phyloP scores from a whole-genome alignment of 2,797 vertebrate genomes.

The Rhinophrynus dorsalis region DNA sequence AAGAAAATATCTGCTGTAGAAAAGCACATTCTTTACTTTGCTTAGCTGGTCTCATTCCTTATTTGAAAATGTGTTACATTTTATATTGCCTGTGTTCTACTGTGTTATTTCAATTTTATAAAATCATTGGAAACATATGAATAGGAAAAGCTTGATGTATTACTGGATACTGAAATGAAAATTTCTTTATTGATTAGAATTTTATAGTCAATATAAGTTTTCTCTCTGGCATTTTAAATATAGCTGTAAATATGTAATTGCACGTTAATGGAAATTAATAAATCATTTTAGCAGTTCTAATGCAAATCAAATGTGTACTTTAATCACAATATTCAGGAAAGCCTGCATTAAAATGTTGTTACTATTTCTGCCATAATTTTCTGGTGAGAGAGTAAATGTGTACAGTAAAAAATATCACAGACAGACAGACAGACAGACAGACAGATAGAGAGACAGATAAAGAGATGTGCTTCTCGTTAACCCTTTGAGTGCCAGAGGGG shows the following conservation, averaged over 20 bases:
- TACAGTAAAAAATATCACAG: too few relatives aligned
- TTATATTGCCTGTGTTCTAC: neutral
- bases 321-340: conserved; percentile 8
- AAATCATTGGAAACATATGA: neutral
- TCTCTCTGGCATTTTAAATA: conserved; percentile 22
- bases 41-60: too few relatives aligned
- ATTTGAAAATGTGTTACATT: neutral
- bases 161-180: neutral
- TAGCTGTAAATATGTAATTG: conserved; percentile 23
- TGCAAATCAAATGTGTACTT: conserved; percentile 11
- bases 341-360: neutral
- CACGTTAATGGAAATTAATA: conserved; percentile 21
- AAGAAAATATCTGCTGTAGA: too few relatives aligned
- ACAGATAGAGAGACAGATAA: too few relatives aligned
- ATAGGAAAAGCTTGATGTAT: neutral
- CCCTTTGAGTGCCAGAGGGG: too few relatives aligned
- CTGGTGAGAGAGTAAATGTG: too few relatives aligned
- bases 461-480: too few relatives aligned
- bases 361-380: neutral
- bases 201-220: conserved; percentile 14
- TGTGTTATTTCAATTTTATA: conserved; percentile 3
- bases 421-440: too few relatives aligned
- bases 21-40: too few relatives aligned
- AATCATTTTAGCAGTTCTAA: conserved; percentile 15
- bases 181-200: conserved; percentile 7